phyloP scores from a whole-genome alignment of 2,797 vertebrate species.

The Pachyuromys duprasi region DNA sequence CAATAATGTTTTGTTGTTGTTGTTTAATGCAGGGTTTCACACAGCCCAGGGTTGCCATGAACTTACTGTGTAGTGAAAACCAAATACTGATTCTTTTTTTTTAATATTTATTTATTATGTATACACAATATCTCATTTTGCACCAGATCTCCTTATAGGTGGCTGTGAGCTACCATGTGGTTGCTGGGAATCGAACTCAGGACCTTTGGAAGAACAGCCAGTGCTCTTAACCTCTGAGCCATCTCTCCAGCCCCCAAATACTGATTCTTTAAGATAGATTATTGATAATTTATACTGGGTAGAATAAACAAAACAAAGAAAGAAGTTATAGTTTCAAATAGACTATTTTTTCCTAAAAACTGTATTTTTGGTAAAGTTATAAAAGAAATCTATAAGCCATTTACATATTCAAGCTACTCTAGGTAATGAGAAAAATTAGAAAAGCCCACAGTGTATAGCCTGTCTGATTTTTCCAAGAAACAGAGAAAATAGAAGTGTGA shows the following conservation, averaged over 20 bases:
- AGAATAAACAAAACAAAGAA: neutral
- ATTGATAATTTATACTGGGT: neutral
- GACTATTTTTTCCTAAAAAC: neutral
- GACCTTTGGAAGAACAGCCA: too few relatives aligned
- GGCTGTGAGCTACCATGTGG: too few relatives aligned
- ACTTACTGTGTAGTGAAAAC: neutral
- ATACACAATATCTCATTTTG: too few relatives aligned
- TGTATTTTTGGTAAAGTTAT: slow-evolving; percentile 4
- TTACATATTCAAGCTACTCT: neutral
- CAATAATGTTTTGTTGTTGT: neutral
- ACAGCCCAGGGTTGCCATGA: neutral
- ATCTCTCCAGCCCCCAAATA: too few relatives aligned
- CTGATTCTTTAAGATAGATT: neutral
- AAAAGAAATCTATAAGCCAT: neutral
- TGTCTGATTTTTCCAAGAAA: neutral
- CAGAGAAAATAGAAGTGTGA: neutral
- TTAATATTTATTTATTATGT: too few relatives aligned
- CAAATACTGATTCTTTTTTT: too few relatives aligned
- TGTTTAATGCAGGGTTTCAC: neutral
- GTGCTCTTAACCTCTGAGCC: too few relatives aligned
- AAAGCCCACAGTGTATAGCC: neutral
- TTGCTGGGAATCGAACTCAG: too few relatives aligned
- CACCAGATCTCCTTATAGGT: too few relatives aligned
- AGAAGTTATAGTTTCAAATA: neutral
- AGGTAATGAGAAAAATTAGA: neutral